phyloP scores from a whole-genome alignment of 2,113 vertebrate species.

The Aptenodytes forsteri region DNA sequence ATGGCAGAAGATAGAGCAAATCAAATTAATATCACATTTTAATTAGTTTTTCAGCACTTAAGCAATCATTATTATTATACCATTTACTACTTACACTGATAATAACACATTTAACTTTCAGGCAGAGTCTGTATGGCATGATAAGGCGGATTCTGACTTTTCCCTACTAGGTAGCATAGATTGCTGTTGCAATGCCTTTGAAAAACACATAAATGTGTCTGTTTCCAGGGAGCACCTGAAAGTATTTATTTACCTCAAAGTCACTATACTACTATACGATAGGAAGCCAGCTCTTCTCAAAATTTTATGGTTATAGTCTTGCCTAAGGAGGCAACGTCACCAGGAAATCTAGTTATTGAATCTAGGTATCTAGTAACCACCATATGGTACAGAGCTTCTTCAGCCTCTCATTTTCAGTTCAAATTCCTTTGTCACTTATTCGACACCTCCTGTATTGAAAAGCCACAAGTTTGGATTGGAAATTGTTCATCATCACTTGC shows the following conservation, averaged over 20 bases:
- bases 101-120: not conserved
- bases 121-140: not conserved
- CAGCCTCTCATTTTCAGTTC: not conserved
- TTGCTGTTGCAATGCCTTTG: not conserved
- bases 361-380: not conserved
- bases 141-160: not conserved
- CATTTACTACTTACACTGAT: not conserved
- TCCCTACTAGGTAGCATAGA: not conserved
- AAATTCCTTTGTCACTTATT: not conserved
- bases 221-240: not conserved
- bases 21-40: not conserved
- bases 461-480: not conserved
- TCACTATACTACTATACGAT: not conserved
- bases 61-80: not conserved
- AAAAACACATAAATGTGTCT: not conserved
- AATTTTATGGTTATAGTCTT: not conserved
- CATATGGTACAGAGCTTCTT: not conserved
- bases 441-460: not conserved
- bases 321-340: not conserved
- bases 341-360: not conserved
- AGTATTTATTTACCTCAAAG: not conserved
- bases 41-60: not conserved
- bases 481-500: not conserved
- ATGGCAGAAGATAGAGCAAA: not conserved
- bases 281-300: not conserved